Evolutionary conservation across 2,113 vertebrate species (phyloP), one percentile per base, ranked within the genome.

Genomic region (Cavia aperea): DNA sequence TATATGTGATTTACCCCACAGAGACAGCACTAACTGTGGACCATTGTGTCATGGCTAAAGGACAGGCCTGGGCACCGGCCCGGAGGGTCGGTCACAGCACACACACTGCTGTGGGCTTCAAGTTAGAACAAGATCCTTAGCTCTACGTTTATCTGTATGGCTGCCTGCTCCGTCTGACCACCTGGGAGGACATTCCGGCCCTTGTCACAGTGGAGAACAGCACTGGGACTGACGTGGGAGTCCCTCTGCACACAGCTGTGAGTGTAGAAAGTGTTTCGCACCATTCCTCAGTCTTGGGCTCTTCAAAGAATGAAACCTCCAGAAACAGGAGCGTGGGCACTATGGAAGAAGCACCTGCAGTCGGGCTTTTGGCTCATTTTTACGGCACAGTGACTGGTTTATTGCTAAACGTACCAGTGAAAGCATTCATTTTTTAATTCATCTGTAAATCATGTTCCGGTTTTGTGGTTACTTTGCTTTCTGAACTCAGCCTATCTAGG

Each of bases 361-460:
- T 87, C 77, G 33, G 62, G 36, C 24, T 81, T 94, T 89, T 63
- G 72, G 33, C 29, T 13, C 82, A 49, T 77, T 89, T 93, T 79
- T 68, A 72, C 11, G 54, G 29, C 2, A 56, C 36, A 84, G 75
- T n/a, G 4, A 29, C 46, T 60, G 31, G 26, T 58, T 65, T 65
- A 78, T 36, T n/a, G 24, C 14, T 82, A 68, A 68, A n/a, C 39
- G 66, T 33, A 16, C 86, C 84, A 43, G 26, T 78, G 70, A 70
- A 60, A 88, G 36, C 33, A 70, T 31, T 54, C 23, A 66, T 36
- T 33, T 93, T 43, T 89, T 9, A 75, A 75, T 49, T 81, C 51
- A 26, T 7, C 72, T 46, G 10, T 56, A 83, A 68, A 29, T 58
- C 68, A 88, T 49, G 93, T 79, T 89, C 51, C 92, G 46, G 56